phyloP scores from a whole-genome alignment of 30 jellyfish, hydroid and myxozoan species.

The Hydractinia symbiolongicarpus region DNA sequence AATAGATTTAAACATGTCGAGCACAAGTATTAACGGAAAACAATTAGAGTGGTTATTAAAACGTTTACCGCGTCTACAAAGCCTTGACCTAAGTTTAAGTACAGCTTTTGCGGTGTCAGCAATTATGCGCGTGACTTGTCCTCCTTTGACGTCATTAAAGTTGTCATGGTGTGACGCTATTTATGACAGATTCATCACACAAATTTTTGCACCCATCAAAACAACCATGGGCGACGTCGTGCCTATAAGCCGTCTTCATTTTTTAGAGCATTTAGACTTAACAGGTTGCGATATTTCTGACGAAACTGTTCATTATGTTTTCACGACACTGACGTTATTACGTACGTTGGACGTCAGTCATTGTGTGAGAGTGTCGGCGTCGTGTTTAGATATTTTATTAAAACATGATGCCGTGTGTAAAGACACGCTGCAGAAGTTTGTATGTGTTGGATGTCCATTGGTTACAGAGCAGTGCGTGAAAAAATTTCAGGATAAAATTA shows the following conservation, averaged over 20 bases:
- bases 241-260: constrained; percentile 38
- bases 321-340: constrained; percentile 46
- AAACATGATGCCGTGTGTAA: constrained; percentile 49
- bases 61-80: constrained; percentile 58
- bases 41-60: constrained; percentile 72
- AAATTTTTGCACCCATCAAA: constrained; percentile 44
- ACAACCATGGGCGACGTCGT: constrained; percentile 12
- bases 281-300: constrained; percentile 82
- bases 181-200: constrained; percentile 43
- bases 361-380: constrained; percentile 54
- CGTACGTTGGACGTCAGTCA: constrained; percentile 63
- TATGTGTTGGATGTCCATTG: constrained; percentile 52
- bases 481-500: too few relatives aligned
- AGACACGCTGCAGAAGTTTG: constrained; percentile 32
- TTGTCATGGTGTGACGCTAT: constrained; percentile 83
- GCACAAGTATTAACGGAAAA: constrained; percentile 47
- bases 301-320: constrained; percentile 39
- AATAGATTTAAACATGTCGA: constrained; percentile 27
- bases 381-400: constrained; percentile 46
- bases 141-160: constrained; percentile 45
- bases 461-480: constrained; percentile 15
- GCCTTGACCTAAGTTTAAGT: constrained; percentile 47
- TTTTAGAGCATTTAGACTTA: constrained; percentile 36
- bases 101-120: constrained; percentile 69
- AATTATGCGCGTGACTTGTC: constrained; percentile 41